Evolutionary conservation across 2,113 vertebrate species (phyloP).

Genomic region (Hystrix brachyura): DNA sequence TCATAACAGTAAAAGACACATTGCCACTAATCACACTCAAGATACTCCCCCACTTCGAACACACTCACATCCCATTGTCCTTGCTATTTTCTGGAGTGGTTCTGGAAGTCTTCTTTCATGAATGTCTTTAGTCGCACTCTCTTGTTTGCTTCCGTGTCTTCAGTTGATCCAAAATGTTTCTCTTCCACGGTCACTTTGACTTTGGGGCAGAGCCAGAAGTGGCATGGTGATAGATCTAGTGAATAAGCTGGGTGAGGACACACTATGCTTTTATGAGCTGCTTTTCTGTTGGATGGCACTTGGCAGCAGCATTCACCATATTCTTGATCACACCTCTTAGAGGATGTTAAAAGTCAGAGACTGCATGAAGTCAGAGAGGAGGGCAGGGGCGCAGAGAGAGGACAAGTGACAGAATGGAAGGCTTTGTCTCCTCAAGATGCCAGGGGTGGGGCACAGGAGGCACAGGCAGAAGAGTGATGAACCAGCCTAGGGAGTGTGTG

Average conservation of each 20-base stretch:
- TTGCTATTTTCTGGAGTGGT: not conserved
- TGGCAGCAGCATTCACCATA: not conserved
- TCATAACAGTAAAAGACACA: not conserved
- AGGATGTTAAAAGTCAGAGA: not conserved
- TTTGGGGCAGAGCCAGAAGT: not conserved
- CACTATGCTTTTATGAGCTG: not conserved
- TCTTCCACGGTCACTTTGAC: not conserved
- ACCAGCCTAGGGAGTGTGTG: too few species aligned
- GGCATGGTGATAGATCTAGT: not conserved
- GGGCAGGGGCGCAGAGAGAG: fast-evolving
- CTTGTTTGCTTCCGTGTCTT: not conserved
- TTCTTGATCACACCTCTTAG: not conserved
- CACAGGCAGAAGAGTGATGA: not conserved
- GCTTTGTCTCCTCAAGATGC: not conserved
- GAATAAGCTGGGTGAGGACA: not conserved
- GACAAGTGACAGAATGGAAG: not conserved
- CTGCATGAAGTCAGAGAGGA: fast-evolving
- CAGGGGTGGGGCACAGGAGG: not conserved
- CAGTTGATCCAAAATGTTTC: not conserved
- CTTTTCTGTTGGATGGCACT: not conserved
- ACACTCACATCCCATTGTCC: not conserved
- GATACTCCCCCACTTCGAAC: not conserved
- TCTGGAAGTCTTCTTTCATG: not conserved
- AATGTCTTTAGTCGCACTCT: not conserved
- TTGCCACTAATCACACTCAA: not conserved